Percentiles rank a stretch among this genome's conserved stretches.
phyloP scores from a whole-genome alignment of 2,113 vertebrate species.

The Protomyctophum bolini region DNA sequence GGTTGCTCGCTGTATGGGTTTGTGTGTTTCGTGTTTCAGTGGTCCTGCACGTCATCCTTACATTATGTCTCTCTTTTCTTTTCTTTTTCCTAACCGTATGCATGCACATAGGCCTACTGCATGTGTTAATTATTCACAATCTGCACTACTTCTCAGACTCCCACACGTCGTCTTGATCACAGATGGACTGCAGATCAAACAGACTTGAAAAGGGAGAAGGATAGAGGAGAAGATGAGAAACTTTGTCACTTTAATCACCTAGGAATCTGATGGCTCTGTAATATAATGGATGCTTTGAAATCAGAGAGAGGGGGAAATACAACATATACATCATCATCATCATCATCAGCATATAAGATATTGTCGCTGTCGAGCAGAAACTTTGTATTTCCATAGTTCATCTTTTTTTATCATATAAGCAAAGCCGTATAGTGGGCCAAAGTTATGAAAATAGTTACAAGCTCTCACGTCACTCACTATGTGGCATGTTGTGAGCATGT shows the following conservation, averaged over 20 bases:
- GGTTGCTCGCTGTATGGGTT: neutral
- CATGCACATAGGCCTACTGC: too few species aligned
- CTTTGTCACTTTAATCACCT: neutral
- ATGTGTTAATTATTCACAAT: neutral
- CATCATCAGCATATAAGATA: too few species aligned
- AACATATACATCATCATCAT: too few species aligned
- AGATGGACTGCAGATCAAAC: neutral
- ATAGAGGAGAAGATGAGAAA: neutral
- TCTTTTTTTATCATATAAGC: too few species aligned
- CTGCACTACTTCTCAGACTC: neutral
- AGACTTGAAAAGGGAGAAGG: neutral
- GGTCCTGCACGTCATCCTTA: neutral
- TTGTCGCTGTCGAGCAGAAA: too few species aligned
- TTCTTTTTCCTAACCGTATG: too few species aligned
- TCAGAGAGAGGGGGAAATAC: too few species aligned
- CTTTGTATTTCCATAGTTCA: too few species aligned
- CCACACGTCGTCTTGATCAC: constrained; percentile 2
- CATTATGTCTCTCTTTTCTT: neutral
- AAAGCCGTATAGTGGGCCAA: too few species aligned
- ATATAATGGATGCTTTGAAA: neutral
- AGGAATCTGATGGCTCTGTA: neutral
- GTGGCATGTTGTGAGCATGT: too few species aligned
- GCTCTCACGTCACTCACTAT: too few species aligned
- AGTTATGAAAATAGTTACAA: too few species aligned
- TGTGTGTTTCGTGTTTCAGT: neutral